phyloP scores from a whole-genome alignment of 1,140 invertebrate species.

The Anastrepha ludens region DNA sequence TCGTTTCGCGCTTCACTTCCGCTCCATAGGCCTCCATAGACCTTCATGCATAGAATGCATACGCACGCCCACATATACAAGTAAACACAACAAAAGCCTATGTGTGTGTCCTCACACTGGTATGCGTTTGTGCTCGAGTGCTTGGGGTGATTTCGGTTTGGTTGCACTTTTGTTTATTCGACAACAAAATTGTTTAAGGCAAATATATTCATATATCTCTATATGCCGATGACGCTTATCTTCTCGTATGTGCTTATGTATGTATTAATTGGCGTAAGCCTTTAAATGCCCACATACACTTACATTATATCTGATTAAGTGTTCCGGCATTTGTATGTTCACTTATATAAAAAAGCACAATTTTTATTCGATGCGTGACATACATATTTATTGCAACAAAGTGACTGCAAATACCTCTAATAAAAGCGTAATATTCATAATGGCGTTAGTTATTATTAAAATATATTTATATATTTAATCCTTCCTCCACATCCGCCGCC shows the following conservation, averaged over 20 bases:
- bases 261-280: not conserved
- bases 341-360: no score
- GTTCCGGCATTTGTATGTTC: not conserved
- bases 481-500: no score
- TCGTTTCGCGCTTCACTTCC: slow-evolving; percentile 51
- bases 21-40: not conserved
- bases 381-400: not conserved
- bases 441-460: no score
- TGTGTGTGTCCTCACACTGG: not conserved
- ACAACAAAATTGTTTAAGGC: not conserved
- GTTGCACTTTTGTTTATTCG: slow-evolving; percentile 30
- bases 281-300: no score
- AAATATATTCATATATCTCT: not conserved
- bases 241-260: not conserved
- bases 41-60: not conserved
- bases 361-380: not conserved
- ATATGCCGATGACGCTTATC: not conserved
- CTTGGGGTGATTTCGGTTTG: slow-evolving; percentile 17
- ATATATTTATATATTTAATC: no score
- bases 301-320: no score
- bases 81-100: no score
- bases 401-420: no score
- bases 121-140: not conserved
- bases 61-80: not conserved
- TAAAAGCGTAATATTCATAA: no score